Evolutionary conservation across 2,888 invertebrate species (phyloP), one percentile per base, ranked within the genome.

Genomic region (Holacanthella duospinosa): DNA sequence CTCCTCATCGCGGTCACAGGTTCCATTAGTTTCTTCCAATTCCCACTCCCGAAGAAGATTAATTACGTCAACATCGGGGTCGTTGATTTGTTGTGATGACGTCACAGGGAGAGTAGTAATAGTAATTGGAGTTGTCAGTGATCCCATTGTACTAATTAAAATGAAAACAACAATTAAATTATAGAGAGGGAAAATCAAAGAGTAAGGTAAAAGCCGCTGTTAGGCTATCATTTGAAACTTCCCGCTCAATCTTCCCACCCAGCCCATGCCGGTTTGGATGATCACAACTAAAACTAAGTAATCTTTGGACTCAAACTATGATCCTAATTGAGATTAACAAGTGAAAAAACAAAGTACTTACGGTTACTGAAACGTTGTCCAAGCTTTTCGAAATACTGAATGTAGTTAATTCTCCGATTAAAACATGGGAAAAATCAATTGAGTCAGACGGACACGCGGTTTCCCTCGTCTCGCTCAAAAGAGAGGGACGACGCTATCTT

Each of bases 401-500:
- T n/a, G n/a, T n/a, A n/a, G n/a, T n/a, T n/a, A 36, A 16, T 36
- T 12, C 36, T 36, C 16, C 9, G 16, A 36, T 48, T 21, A 48
- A 21, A 48, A 21, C 48, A 48, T 48, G 48, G 48, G n/a, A 48
- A 21, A 21, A 21, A 48, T 9, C 12, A 21, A 21, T 48, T 9
- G 48, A n/a, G 21, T 21, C 21, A 21, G 21, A 21, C 19, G n/a
- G 48, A 21, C 48, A 48, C 48, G 48, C 48, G 48, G 48, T 48
- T 48, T 9, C 6, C 21, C 48, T 48, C 48, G 48, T 48, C 48
- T 48, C 36, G 36, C 36, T 12, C 21, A 4, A 48, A 48, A 48
- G 48, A n/a, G 36, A 36, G 36, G 36, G 36, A n/a, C n/a, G 36
- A 48, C 48, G 48, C 48, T 48, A 48, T 48, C 48, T 48, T 48